phyloP scores from a whole-genome alignment of 2,797 vertebrate genomes.

The Clarias laeviceps region DNA sequence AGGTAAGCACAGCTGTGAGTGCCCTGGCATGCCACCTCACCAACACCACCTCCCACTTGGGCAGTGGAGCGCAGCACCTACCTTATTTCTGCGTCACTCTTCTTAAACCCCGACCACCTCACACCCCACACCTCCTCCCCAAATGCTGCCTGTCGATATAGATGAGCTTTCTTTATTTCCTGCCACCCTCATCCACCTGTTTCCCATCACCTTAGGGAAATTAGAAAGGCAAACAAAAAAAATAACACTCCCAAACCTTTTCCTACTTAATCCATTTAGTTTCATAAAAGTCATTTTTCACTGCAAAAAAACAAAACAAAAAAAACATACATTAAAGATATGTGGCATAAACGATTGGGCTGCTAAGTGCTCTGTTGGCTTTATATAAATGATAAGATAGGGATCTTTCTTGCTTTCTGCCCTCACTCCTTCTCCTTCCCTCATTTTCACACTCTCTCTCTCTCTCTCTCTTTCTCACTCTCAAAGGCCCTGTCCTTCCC shows the following conservation, averaged over 20 bases:
- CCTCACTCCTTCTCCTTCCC: slow-evolving; percentile 29
- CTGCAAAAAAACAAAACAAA: slow-evolving; percentile 1
- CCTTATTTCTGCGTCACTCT: slow-evolving; percentile 59
- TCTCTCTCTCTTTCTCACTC: slow-evolving; percentile 24
- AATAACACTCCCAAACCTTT: slow-evolving; percentile 38
- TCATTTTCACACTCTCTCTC: slow-evolving; percentile 32
- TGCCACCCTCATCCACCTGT: slow-evolving; percentile 12
- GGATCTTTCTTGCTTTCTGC: slow-evolving; percentile 29
- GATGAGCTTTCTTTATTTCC: slow-evolving; percentile 8
- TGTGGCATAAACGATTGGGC: slow-evolving; percentile 53
- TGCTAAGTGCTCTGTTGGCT: slow-evolving; percentile 52
- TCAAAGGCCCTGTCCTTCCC: slow-evolving; percentile 38
- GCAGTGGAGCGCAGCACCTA: slow-evolving; percentile 62
- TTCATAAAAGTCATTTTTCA: slow-evolving; percentile 43
- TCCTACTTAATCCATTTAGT: slow-evolving; percentile 50
- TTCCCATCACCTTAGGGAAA: slow-evolving; percentile 14
- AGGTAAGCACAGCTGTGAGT: slow-evolving; percentile 80
- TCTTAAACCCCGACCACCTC: slow-evolving; percentile 47
- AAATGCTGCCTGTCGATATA: slow-evolving; percentile 11
- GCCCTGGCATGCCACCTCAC: slow-evolving; percentile 50
- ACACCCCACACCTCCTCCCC: background rate
- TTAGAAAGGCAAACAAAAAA: slow-evolving; percentile 6
- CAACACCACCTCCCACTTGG: slow-evolving; percentile 54
- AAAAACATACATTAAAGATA: slow-evolving; percentile 50
- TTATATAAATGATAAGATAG: slow-evolving; percentile 49